Base-by-base conservation (phyloP, 2,113 vertebrate genomes). In the Hyla sarda region DNA sequence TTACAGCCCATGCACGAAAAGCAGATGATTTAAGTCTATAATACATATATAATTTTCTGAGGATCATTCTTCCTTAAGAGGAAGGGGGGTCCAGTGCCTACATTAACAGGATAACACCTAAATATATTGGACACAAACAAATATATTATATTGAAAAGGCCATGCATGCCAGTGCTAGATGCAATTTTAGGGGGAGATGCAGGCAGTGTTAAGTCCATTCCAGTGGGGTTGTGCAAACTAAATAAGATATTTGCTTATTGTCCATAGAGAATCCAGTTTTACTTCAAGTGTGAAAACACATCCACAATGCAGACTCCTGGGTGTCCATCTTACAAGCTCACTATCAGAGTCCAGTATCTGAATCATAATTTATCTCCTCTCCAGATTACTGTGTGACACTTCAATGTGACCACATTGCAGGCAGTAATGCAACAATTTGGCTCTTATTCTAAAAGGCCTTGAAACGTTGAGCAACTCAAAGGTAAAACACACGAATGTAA, bases 121-220 rank as follows among this genome's bases (percentile, higher is more conserved):
- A 50, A 87, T 87, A 82, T 81, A 82, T 82, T 82, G 14, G 62
- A 74, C 67, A 82, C 85, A 71, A 82, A 87, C 75, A 82, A 86
- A 73, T 79, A 81, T 72, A 79, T 85, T 76, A 85, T 71, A 81
- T 74, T 81, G 41, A 87, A 81, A 81, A 58, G 67, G 78, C 67
- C 85, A 87, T 82, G 85, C 85, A 87, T 82, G 85, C 52, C 78
- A 47, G 52, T 80, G 78, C 78, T 82, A 87, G 69, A 87, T 73
- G 48, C 78, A 81, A 50, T 82, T 81, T 72, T 54, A 41, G 50
- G 65, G 67, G 77, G 67, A 82, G 85, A 74, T 74, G 85, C 85
- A 87, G 85, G 77, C 65, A 87, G 78, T 82, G 85, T 82, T 30
- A 14, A 30, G 85, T 74, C 85, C 78, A 87, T 87, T 87, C 85